phyloP scores from a whole-genome alignment of 2,113 vertebrate genomes.

The Passerina amoena region DNA sequence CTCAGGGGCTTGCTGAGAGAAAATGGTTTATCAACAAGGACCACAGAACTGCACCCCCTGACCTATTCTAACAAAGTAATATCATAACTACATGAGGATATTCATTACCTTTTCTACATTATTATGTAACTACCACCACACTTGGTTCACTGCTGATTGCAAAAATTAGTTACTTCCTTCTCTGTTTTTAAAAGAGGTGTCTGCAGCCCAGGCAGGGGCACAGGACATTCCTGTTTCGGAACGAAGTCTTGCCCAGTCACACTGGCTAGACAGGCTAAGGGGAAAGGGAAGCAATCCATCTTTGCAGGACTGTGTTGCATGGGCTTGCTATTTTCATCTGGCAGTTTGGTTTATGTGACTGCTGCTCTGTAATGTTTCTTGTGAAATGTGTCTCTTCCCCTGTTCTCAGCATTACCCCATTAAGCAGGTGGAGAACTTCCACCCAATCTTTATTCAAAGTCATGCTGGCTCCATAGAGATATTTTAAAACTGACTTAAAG shows the following conservation, averaged over 20 bases:
- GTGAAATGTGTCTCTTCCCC: not conserved
- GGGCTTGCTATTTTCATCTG: not conserved
- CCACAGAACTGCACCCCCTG: not conserved
- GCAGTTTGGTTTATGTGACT: not conserved
- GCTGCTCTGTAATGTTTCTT: not conserved
- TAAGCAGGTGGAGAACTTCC: not conserved
- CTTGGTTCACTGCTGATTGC: not conserved
- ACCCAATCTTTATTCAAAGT: not conserved
- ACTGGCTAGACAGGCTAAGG: not conserved
- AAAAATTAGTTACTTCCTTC: not conserved
- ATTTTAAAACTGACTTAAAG: not conserved
- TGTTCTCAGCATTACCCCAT: not conserved
- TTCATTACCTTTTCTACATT: not conserved
- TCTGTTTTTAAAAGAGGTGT: not conserved
- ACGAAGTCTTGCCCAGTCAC: not conserved
- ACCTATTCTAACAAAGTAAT: not conserved
- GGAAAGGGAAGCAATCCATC: not conserved
- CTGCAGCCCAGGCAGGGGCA: not conserved
- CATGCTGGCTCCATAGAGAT: not conserved
- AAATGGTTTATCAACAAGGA: not conserved
- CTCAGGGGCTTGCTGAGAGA: not conserved
- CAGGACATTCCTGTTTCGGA: not conserved
- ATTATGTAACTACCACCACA: not conserved
- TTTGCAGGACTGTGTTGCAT: not conserved
- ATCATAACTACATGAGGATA: not conserved